Conservation (phyloP, 2,113 vertebrate species). For the Chaetorhynchus papuensis region DNA sequence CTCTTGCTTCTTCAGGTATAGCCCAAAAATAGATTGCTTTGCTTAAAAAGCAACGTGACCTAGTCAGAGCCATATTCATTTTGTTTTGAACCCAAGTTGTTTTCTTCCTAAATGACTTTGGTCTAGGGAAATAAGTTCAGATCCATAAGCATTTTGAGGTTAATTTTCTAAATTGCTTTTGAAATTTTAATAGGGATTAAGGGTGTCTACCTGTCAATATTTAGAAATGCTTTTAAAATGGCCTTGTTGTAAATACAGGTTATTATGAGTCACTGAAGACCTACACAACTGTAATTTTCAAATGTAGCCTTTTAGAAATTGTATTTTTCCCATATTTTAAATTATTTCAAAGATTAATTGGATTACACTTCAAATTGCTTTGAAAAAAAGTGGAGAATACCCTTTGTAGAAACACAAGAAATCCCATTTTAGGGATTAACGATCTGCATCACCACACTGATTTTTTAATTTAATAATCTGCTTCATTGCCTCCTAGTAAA, state of each 20-base stretch:
- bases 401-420: background rate
- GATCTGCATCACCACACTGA: background rate
- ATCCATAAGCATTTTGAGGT: background rate
- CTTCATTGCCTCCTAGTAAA: background rate
- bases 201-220: background rate
- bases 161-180: background rate
- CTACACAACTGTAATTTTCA: background rate
- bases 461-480: background rate
- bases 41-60: background rate
- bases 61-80: background rate
- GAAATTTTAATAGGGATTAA: background rate
- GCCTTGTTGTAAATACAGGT: background rate
- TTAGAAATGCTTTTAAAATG: background rate
- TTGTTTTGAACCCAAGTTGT: background rate
- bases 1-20: background rate
- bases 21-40: background rate
- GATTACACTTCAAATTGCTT: background rate
- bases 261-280: background rate
- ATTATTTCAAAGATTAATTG: background rate
- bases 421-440: background rate
- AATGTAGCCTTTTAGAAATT: background rate
- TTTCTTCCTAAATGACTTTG: background rate
- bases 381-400: background rate
- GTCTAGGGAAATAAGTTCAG: background rate
- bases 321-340: background rate